Evolutionary conservation across 2,888 invertebrate species (phyloP).

Genomic region (Hemithea aestivaria): DNA sequence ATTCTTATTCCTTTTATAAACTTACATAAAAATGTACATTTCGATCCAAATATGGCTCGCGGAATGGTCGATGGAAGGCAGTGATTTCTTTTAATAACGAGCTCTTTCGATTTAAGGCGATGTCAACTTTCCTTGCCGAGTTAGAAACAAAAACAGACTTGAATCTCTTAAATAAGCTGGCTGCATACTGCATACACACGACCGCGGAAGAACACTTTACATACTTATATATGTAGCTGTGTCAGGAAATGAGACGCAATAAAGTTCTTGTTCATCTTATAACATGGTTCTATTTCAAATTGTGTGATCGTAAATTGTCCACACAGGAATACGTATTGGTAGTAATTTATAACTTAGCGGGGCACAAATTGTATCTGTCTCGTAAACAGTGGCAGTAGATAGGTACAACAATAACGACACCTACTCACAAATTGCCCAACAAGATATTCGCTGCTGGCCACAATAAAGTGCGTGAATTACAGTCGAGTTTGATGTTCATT

Average conservation of each 20-base stretch:
- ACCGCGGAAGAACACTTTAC: no score
- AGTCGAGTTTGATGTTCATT: slow-evolving; percentile 14
- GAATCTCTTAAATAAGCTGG: slow-evolving; percentile 1
- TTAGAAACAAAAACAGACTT: slow-evolving; percentile 57
- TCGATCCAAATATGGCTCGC: slow-evolving; percentile 56
- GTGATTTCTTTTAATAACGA: slow-evolving; percentile 71
- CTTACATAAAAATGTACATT: slow-evolving; percentile 57
- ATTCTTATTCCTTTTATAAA: slow-evolving; percentile 56
- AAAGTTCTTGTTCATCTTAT: slow-evolving; percentile 8
- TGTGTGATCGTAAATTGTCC: slow-evolving; percentile 1
- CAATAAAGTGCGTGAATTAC: slow-evolving; percentile 14
- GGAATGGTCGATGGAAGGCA: slow-evolving; percentile 52
- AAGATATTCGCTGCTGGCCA: slow-evolving; percentile 10
- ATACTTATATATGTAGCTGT: background rate
- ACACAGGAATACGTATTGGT: slow-evolving; percentile 3
- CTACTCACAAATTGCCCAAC: slow-evolving; percentile 17
- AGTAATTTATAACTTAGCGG: slow-evolving; percentile 3
- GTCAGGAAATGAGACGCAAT: slow-evolving; percentile 5
- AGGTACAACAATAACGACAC: slow-evolving; percentile 12
- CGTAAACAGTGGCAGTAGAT: slow-evolving; percentile 16
- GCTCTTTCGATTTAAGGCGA: slow-evolving; percentile 57
- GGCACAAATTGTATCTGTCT: slow-evolving; percentile 15
- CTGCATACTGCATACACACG: no score
- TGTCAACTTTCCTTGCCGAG: slow-evolving; percentile 68
- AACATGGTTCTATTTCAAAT: slow-evolving; percentile 13